Percentiles rank a stretch among this genome's conserved stretches.
phyloP scores from a whole-genome alignment of 2,888 invertebrate genomes.

The Prenolepis imparis region DNA sequence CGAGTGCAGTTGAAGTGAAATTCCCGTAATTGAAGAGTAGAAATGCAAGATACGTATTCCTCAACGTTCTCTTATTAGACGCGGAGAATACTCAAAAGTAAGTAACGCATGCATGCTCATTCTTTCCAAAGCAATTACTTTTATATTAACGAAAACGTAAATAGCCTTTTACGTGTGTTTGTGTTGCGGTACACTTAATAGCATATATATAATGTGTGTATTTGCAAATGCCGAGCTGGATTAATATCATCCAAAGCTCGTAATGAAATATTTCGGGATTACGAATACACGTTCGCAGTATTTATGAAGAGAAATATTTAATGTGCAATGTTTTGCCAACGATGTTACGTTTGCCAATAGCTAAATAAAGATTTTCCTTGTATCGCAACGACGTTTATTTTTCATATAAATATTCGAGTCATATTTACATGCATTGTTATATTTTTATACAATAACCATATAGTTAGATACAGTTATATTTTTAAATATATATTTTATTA shows the following conservation, averaged over 20 bases:
- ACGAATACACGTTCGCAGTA: conserved; percentile 13
- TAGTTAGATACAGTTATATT: not conserved
- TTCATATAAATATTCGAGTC: not conserved
- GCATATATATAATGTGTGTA: conserved; percentile 25
- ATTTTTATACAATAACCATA: not conserved
- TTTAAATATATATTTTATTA: not conserved
- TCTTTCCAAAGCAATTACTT: conserved; percentile 31
- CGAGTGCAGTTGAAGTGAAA: conserved; percentile 7
- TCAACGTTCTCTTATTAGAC: conserved; percentile 15
- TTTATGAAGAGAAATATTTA: conserved; percentile 42
- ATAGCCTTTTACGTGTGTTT: conserved; percentile 9
- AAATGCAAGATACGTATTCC: conserved; percentile 13
- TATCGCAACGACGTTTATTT: not conserved
- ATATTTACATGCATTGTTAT: not conserved
- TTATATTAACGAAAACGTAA: conserved; percentile 19
- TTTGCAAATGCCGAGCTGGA: conserved; percentile 24
- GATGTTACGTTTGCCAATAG: conserved; percentile 14
- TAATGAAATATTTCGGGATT: conserved; percentile 40
- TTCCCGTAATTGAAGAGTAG: conserved; percentile 26
- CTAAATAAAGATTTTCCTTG: conserved; percentile 12
- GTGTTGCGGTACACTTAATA: conserved; percentile 24
- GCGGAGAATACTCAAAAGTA: not conserved
- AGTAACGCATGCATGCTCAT: not conserved
- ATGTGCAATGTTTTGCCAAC: conserved; percentile 23
- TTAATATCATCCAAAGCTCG: conserved; percentile 44